Evolutionary conservation across 2,797 vertebrate genomes (phyloP), one percentile per base, ranked within the genome.

Genomic region (Megaceryle alcyon): DNA sequence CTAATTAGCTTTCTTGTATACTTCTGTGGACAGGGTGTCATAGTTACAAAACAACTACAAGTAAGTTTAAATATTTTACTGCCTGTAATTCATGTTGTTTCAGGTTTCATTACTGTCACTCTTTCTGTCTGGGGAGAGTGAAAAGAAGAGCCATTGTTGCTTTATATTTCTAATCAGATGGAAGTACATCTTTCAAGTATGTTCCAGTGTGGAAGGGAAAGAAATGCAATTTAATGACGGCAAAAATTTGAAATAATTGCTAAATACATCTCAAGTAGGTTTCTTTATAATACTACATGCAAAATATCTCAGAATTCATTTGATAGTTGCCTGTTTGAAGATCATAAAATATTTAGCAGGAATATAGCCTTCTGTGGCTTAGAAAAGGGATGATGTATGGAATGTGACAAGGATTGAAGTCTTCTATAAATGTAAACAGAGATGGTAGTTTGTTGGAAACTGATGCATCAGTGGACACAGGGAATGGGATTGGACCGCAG

Each of bases 1-100:
- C 66, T 86, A 77, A 78, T 93, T 92, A 85, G 48, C 96, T 97
- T 97, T 90, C 81, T 91, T 95, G 77, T 96, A 56, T 92, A 78
- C 75, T 94, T 94, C 64, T 61, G 65, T 95, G 92, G 66, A 72
- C 72, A 92, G 84, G 25, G 86, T 97, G 82, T 94, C 95, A 85
- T 41, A 90, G 59, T 82, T 82, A 90, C 68, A 90, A 69, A 95
- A 94, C 79, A 96, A 92, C 88, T 96, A 94, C 77, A 96, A 81
- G 75, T 61, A 93, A 70, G 82, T 96, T 97, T 97, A 97, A 98
- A 96, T 97, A 85, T 97, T 97, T 97, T 88, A 95, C 94, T 94
- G 82, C 49, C 35, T 95, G 57, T 97, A 97, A 97, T 97, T 97
- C 96, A 94, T 93, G 85, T 86, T 90, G 82, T 83, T 97, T 97